phyloP scores from a whole-genome alignment of 92 coral and sea anemone species.

The Galaxea fascicularis region DNA sequence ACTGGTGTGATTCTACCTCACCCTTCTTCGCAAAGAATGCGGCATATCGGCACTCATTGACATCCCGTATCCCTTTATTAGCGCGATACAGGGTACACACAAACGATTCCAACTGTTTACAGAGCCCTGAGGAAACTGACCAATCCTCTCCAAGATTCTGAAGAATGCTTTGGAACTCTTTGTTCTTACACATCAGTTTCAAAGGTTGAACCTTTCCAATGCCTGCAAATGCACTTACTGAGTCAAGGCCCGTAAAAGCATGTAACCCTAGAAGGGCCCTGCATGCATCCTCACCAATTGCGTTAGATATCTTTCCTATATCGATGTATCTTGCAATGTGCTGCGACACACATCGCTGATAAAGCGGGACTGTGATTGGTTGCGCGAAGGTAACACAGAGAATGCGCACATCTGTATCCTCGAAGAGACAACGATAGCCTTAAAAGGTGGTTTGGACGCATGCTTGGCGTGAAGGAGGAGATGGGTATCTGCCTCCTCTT shows the following conservation, averaged over 20 bases:
- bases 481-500: conserved; percentile 45
- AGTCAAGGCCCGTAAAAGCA: conserved; percentile 33
- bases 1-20: conserved; percentile 48
- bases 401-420: conserved; percentile 8
- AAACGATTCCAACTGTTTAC: conserved; percentile 42
- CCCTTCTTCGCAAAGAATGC: conserved; percentile 40
- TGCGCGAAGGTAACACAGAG: neutral
- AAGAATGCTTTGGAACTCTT: conserved; percentile 24
- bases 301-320: conserved; percentile 9
- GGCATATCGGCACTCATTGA: conserved; percentile 31
- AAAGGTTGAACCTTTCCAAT: conserved; percentile 41
- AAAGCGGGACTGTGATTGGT: neutral
- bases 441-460: neutral
- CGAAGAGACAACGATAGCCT: neutral
- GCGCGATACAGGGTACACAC: conserved; percentile 44
- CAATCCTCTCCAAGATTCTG: conserved; percentile 25
- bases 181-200: conserved; percentile 10
- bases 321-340: neutral
- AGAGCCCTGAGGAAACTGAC: conserved; percentile 26
- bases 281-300: conserved; percentile 37
- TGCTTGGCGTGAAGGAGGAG: conserved; percentile 32
- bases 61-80: conserved; percentile 28
- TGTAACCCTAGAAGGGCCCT: conserved; percentile 36
- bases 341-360: neutral
- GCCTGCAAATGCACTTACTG: conserved; percentile 41